These are phyloP conservation scores for Aspiorhynchus laticeps DNA, from an alignment of 2,113 vertebrate genomes.

Conservation along the genomic window DNA sequence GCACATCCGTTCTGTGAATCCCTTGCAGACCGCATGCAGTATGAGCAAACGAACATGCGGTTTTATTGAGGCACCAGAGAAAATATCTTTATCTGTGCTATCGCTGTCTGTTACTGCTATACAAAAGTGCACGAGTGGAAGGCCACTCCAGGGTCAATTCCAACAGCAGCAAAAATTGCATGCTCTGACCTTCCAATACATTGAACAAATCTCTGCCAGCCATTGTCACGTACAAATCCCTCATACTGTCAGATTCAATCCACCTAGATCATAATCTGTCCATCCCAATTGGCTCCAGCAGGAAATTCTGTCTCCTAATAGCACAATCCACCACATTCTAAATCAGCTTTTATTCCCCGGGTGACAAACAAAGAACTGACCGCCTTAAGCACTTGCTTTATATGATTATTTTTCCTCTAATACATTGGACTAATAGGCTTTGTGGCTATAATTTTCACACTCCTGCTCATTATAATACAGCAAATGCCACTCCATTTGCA, in stretches of 20 bases:
- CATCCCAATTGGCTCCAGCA: conserved; percentile 17
- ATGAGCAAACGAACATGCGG: conserved; percentile 4
- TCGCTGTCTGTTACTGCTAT: conserved; percentile 5
- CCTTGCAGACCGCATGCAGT: background rate
- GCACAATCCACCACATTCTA: conserved; percentile 17
- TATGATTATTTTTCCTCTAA: conserved; percentile 24
- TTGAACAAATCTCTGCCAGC: conserved; percentile 9
- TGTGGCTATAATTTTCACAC: conserved; percentile 30
- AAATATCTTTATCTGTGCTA: background rate
- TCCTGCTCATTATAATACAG: background rate
- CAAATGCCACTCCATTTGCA: background rate
- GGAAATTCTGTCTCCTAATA: conserved; percentile 7
- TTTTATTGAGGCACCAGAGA: background rate
- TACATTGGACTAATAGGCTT: conserved; percentile 31
- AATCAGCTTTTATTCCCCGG: conserved; percentile 14
- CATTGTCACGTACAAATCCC: conserved; percentile 23
- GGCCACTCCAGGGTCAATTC: conserved; percentile 21
- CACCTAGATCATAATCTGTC: conserved; percentile 37
- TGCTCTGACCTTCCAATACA: conserved; percentile 22
- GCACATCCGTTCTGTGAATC: background rate
- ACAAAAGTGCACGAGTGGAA: background rate
- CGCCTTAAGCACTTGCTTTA: conserved; percentile 18
- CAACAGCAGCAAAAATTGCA: conserved; percentile 1
- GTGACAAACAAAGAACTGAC: conserved; percentile 6
- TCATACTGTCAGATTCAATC: conserved; percentile 19